A percentile compares a stretch with the other conserved stretches of the same genome.
These are phyloP conservation scores for Vanacampus margaritifer DNA, from an alignment of 2,113 vertebrate species.

Conservation along the genomic window DNA sequence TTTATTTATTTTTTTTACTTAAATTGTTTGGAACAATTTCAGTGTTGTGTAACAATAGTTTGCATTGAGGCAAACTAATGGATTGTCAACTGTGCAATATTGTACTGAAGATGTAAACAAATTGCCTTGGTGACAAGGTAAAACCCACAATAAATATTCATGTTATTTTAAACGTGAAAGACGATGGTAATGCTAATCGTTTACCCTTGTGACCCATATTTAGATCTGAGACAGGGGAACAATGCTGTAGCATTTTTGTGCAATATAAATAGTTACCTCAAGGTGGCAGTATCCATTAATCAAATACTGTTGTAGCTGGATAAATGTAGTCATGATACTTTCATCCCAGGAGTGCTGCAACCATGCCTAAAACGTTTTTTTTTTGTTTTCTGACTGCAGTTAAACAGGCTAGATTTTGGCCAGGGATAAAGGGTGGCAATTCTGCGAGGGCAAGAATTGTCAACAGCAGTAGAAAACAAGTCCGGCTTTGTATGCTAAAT, in stretches of 20 bases:
- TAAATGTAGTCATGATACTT: background rate
- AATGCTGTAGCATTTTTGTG: background rate
- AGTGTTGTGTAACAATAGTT: too few relatives aligned
- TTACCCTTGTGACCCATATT: background rate
- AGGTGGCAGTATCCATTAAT: background rate
- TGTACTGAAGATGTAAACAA: too few relatives aligned
- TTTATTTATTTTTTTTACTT: too few relatives aligned
- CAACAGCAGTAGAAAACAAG: background rate
- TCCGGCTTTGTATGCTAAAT: slow-evolving; percentile 1
- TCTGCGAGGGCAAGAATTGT: background rate
- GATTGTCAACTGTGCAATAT: background rate
- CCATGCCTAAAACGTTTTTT: background rate
- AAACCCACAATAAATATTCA: background rate
- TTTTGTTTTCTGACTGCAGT: background rate
- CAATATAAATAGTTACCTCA: background rate
- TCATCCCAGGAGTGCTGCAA: slow-evolving; percentile 9
- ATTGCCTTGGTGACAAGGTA: background rate
- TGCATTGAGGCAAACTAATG: too few relatives aligned
- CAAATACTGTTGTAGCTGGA: background rate
- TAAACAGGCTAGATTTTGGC: background rate
- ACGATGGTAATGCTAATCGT: background rate
- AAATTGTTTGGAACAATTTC: too few relatives aligned
- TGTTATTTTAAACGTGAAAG: background rate
- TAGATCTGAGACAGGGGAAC: background rate
- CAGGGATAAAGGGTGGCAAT: background rate